Evolutionary conservation across 2,113 vertebrate species (phyloP).

Genomic region (Vimba vimba): DNA sequence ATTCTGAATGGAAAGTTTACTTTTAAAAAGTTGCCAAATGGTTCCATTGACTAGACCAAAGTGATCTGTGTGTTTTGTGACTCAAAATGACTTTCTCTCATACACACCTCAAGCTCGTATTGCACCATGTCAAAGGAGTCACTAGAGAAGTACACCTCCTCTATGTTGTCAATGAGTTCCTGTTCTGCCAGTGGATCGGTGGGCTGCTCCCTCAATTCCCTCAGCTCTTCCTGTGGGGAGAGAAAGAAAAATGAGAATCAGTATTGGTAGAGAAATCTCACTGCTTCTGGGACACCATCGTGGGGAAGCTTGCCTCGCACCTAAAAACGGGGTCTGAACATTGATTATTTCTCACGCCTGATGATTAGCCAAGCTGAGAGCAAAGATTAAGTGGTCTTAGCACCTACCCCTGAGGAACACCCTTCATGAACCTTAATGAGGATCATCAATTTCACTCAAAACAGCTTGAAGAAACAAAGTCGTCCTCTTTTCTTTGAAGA

Average conservation of each 20-base stretch:
- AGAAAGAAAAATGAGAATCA: neutral
- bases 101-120: constrained; percentile 91
- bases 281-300: neutral
- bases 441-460: constrained; percentile 48
- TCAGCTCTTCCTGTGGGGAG: constrained; percentile 84
- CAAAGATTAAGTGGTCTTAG: constrained; percentile 47
- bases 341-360: constrained; percentile 12
- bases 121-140: constrained; percentile 97
- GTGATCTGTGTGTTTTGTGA: too few relatives aligned
- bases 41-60: too few relatives aligned
- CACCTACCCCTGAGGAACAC: constrained; percentile 31
- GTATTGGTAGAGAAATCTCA: neutral
- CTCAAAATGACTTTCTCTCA: too few relatives aligned
- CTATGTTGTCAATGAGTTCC: constrained; percentile 95
- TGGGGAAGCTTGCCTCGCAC: neutral
- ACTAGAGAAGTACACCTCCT: constrained; percentile 93
- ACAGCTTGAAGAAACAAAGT: constrained; percentile 23
- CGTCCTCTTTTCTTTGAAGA: constrained; percentile 45
- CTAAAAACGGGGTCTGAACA: neutral
- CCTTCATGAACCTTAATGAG: constrained; percentile 45
- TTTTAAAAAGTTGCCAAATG: too few relatives aligned
- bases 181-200: constrained; percentile 93
- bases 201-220: constrained; percentile 90
- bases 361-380: constrained; percentile 19
- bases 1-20: too few relatives aligned